A percentile compares a stretch with the other conserved stretches of the same genome.
Evolutionary conservation across 1,140 invertebrate species (phyloP).

Genomic region (Pomacea maculata): DNA sequence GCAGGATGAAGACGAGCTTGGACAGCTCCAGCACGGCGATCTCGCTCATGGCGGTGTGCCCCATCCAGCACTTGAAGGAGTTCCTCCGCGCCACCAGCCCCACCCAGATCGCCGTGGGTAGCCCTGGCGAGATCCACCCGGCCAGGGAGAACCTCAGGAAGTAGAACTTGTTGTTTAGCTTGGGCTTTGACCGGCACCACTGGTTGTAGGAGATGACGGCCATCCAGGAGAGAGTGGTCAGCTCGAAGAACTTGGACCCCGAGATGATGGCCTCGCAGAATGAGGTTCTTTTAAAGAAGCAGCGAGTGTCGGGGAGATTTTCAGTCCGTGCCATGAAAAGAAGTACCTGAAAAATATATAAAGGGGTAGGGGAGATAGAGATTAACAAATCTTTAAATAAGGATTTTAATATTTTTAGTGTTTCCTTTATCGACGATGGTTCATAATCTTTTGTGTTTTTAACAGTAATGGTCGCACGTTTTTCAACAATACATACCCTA

Average conservation of each 20-base stretch:
- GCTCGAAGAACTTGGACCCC: slow-evolving; percentile 21
- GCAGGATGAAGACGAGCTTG: slow-evolving; percentile 15
- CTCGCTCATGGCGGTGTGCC: slow-evolving; percentile 15
- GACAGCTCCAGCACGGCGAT: slow-evolving; percentile 22
- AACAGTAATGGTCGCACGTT: background rate
- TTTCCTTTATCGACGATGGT: background rate
- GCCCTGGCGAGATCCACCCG: slow-evolving; percentile 18
- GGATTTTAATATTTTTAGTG: background rate
- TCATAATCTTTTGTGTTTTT: background rate
- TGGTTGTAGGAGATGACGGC: slow-evolving; percentile 21
- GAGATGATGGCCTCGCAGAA: slow-evolving; percentile 21
- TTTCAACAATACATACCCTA: too few species aligned
- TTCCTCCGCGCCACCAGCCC: slow-evolving; percentile 7
- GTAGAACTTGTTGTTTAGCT: slow-evolving; percentile 18
- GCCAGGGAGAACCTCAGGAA: slow-evolving; percentile 5
- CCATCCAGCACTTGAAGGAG: slow-evolving; percentile 17
- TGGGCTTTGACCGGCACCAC: slow-evolving; percentile 21
- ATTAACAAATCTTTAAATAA: background rate
- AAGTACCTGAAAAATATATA: slow-evolving; percentile 5
- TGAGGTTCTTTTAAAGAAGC: slow-evolving; percentile 21
- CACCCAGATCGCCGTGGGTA: slow-evolving; percentile 14
- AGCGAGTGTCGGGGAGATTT: slow-evolving; percentile 22
- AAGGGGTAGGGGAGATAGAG: background rate
- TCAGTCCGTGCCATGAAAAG: slow-evolving; percentile 16
- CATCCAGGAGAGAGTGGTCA: slow-evolving; percentile 22